These are phyloP conservation scores for Mormyrus lacerda DNA, from an alignment of 2,113 vertebrate species.

Conservation along the genomic window DNA sequence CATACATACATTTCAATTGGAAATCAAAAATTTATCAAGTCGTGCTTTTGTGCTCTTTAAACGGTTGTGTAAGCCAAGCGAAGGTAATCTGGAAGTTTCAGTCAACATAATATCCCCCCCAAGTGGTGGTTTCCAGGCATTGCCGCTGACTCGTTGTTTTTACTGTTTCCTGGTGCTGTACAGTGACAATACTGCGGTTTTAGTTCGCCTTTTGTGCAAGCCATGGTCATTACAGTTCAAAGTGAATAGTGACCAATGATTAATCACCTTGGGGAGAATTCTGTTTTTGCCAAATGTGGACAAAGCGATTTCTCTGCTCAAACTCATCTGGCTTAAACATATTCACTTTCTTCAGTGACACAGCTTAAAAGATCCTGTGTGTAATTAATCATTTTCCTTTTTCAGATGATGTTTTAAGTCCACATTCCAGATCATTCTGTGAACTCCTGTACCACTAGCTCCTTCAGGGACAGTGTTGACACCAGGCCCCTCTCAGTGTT, in stretches of 20 bases:
- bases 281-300: not conserved
- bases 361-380: not conserved
- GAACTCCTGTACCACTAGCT: constrained; percentile 75
- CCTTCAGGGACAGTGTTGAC: constrained; percentile 68
- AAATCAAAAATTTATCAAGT: not conserved
- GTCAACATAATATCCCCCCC: constrained; percentile 40
- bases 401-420: not conserved
- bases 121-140: constrained; percentile 33
- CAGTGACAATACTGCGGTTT: not conserved
- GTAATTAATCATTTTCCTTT: not conserved
- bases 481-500: constrained; percentile 49
- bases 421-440: constrained; percentile 23
- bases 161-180: not conserved
- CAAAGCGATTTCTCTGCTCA: not conserved
- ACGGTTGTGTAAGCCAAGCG: not conserved
- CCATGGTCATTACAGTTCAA: not conserved
- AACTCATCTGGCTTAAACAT: not conserved
- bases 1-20: not conserved
- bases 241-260: not conserved
- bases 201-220: not conserved
- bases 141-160: constrained; percentile 19
- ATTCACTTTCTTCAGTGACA: not conserved
- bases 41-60: not conserved
- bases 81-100: not conserved
- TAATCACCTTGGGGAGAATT: not conserved